Evolutionary conservation across 2,113 vertebrate genomes (phyloP), one percentile per base, ranked within the genome.

Genomic region (Pseudopipra pipra): DNA sequence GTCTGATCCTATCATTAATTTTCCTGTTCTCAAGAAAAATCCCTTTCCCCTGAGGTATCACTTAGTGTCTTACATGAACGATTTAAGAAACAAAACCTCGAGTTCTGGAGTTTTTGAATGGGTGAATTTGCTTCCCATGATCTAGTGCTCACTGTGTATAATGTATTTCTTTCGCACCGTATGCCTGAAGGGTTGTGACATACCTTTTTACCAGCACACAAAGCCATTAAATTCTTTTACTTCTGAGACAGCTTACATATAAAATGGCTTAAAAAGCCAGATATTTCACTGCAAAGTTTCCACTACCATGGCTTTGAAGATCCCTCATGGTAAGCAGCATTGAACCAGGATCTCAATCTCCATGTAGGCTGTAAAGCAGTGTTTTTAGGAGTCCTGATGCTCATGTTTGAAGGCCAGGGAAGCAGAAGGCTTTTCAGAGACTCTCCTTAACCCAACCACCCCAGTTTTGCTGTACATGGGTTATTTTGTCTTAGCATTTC

Each of bases 101-200:
- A 71, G 46, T 27, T 37, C n/a, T 72, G 43, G 41, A 71, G 67
- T 67, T 93, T 85, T 8, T 81, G 46, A 85, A 65, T 10, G 33
- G 30, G 8, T 2, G 2, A 61, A 72, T 89, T 90, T 91, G 27
- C 52, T 68, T 63, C 31, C 37, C 44, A 22, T 41, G 39, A 37
- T 49, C 86, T 74, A 84, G 59, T 27, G 12, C 16, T 89, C 33
- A 47, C 0, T 7, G 27, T 47, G 22, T 66, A 24, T 25, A 73
- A 79, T 0, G 0, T 4, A 67, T 31, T 54, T 83, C 37, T 14
- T 90, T 80, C 1, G 0, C 1, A 1, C 15, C 1, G 0, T 28
- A 39, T 44, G 33, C 47, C 35, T 39, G 9, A 90, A 74, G 17
- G 23, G 14, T 33, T 77, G 30, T 62, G 30, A 55, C 33, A 43